Evolutionary conservation across 1,140 invertebrate genomes (phyloP), one percentile per base, ranked within the genome.

Genomic region (Atta cephalotes): DNA sequence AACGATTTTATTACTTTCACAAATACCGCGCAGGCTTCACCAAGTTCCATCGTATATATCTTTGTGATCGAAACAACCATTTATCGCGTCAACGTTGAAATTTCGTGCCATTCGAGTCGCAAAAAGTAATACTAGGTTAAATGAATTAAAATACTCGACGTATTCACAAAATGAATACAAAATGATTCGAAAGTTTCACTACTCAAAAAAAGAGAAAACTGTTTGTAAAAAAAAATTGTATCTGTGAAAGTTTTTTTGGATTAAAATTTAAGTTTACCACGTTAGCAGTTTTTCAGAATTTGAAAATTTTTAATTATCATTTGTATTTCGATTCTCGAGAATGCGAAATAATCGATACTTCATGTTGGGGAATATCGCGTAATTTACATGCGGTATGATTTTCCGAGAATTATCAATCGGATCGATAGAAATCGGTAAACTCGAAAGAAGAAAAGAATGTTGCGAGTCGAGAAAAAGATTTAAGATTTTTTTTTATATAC

Each of bases 1-100:
- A 90, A 90, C 78, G 89, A 90, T 90, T 90, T 89, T 89, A 89
- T 89, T 63, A n/a, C 21, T 68, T 68, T 58, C 56, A 3, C 16
- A 5, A n/a, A 49, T 51, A 49, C 1, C 25, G 70, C 66, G 62
- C 28, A 65, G 74, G 74, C 51, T 81, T 81, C 51, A 70, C 9
- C 78, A 21, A 71, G 51, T 35, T 70, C 31, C 31, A 5, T 35
- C 62, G 28, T 39, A 14, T 39, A 14, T 39, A 16, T 56, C 25
- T 45, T 45, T 18, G 65, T 65, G 21, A 79, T 25, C 18, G 5
- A 3, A 70, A 81, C 31, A 18, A 71, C 28, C 6, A 12, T 81
- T 71, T 28, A 56, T 70, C 18, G 31, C 49, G 65, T 18, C 16
- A n/a, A 68, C 12, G 16, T 25, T 7, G 25, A 63, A 16, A 53